Evolutionary conservation across 2,888 invertebrate species (phyloP).

Genomic region (Tinea trinotella): DNA sequence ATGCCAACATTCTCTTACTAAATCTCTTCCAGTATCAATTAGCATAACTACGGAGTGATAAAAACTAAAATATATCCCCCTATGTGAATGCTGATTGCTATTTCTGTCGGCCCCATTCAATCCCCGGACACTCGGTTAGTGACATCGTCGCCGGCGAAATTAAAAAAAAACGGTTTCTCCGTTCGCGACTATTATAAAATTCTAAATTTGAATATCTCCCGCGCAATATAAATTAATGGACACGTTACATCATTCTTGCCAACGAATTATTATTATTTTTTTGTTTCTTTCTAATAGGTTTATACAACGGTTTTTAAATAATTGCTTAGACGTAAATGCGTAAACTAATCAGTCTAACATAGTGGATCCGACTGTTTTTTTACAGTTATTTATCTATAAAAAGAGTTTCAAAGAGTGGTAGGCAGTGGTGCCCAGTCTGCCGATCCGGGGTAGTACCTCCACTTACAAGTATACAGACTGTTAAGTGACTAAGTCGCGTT

Average conservation of each 20-base stretch:
- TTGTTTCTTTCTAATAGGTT: too few species aligned
- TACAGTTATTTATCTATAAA: too few species aligned
- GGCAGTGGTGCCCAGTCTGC: too few species aligned
- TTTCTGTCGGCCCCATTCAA: constrained; percentile 54
- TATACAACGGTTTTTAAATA: too few species aligned
- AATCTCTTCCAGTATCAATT: constrained; percentile 14
- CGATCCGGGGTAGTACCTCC: too few species aligned
- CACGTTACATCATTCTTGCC: neutral
- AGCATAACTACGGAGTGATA: constrained; percentile 10
- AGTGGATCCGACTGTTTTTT: too few species aligned
- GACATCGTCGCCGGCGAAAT: constrained; percentile 48
- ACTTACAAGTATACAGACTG: too few species aligned
- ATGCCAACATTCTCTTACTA: neutral
- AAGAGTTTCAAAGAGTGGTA: too few species aligned
- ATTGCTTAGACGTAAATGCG: too few species aligned
- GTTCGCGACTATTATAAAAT: constrained; percentile 55
- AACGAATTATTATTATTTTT: too few species aligned
- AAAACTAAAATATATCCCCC: constrained; percentile 15
- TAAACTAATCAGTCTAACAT: too few species aligned
- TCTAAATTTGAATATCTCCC: constrained; percentile 60
- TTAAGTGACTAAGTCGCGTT: too few species aligned
- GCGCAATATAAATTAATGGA: constrained; percentile 23
- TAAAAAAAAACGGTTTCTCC: constrained; percentile 33
- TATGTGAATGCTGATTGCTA: constrained; percentile 28
- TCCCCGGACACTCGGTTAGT: constrained; percentile 40